phyloP scores from a whole-genome alignment of 1,140 invertebrate species.

The Tetraneura akinire region DNA sequence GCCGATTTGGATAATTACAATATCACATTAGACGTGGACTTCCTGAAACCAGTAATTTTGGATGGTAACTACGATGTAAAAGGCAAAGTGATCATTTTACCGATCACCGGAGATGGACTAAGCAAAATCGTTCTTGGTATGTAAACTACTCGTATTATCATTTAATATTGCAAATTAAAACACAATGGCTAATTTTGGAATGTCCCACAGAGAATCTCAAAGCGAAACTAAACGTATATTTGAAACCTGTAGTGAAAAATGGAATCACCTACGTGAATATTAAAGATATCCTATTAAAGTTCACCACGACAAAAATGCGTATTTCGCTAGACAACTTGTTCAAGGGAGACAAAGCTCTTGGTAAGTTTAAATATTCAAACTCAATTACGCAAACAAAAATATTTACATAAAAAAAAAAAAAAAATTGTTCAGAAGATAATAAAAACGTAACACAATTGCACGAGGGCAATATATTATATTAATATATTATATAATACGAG shows the following conservation, averaged over 20 bases:
- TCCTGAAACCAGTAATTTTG: slow-evolving; percentile 52
- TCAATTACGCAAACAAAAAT: background rate
- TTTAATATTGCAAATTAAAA: background rate
- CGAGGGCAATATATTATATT: too few species aligned
- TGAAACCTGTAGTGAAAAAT: slow-evolving; percentile 51
- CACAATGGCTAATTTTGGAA: background rate
- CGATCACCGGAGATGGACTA: slow-evolving; percentile 55
- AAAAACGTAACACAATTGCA: too few species aligned
- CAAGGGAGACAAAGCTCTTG: slow-evolving; percentile 56
- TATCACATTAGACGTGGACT: slow-evolving; percentile 40
- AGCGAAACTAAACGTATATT: slow-evolving; percentile 50
- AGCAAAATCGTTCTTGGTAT: slow-evolving; percentile 55
- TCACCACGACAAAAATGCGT: slow-evolving; percentile 53
- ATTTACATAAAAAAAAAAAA: too few species aligned
- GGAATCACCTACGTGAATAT: slow-evolving; percentile 52
- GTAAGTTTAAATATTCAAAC: slow-evolving; percentile 32
- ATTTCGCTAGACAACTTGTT: slow-evolving; percentile 55
- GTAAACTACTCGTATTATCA: too few species aligned
- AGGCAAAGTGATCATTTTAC: slow-evolving; percentile 56
- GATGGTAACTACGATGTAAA: slow-evolving; percentile 55
- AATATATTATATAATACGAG: too few species aligned
- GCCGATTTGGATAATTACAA: slow-evolving; percentile 50
- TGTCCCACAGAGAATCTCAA: slow-evolving; percentile 54
- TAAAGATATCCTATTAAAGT: slow-evolving; percentile 51
- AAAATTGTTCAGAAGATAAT: too few species aligned